These are phyloP conservation scores for Uropsilus gracilis DNA, from an alignment of 2,113 vertebrate genomes.

Conservation along the genomic window DNA sequence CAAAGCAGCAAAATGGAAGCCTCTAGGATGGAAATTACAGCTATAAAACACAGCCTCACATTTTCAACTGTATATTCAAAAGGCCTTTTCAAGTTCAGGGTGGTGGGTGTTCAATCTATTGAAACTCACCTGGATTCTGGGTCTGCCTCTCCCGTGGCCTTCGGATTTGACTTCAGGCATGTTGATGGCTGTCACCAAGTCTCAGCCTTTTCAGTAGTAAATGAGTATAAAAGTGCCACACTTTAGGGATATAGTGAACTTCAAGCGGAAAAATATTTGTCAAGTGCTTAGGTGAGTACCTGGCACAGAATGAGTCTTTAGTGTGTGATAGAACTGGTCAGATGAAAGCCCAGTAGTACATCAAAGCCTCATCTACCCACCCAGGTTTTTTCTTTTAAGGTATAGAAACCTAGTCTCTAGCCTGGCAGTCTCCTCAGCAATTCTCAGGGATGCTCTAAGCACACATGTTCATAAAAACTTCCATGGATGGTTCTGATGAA, in stretches of 20 bases:
- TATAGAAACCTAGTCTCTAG: neutral
- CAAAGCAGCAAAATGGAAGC: conserved; percentile 67
- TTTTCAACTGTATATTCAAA: conserved; percentile 58
- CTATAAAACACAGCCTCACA: conserved; percentile 63
- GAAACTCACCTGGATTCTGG: conserved; percentile 5
- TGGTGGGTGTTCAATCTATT: neutral
- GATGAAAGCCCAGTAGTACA: neutral
- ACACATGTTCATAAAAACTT: neutral
- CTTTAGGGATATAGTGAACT: conserved; percentile 9
- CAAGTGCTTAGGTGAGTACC: neutral
- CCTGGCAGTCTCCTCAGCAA: neutral
- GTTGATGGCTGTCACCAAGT: neutral
- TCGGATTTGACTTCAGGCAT: neutral
- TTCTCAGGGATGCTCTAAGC: conserved; percentile 16
- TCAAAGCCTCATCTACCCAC: neutral
- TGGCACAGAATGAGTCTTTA: neutral
- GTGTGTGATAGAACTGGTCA: neutral
- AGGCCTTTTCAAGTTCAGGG: conserved; percentile 21
- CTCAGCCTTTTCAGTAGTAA: conserved; percentile 37
- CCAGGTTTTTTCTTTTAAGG: neutral
- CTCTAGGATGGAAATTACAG: conserved; percentile 62
- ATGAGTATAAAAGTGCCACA: neutral
- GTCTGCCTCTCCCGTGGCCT: neutral
- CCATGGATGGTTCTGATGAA: neutral
- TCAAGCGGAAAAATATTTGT: neutral